Evolutionary conservation across 1,140 invertebrate species (phyloP), one percentile per base, ranked within the genome.

Genomic region (Philaenus spumarius): DNA sequence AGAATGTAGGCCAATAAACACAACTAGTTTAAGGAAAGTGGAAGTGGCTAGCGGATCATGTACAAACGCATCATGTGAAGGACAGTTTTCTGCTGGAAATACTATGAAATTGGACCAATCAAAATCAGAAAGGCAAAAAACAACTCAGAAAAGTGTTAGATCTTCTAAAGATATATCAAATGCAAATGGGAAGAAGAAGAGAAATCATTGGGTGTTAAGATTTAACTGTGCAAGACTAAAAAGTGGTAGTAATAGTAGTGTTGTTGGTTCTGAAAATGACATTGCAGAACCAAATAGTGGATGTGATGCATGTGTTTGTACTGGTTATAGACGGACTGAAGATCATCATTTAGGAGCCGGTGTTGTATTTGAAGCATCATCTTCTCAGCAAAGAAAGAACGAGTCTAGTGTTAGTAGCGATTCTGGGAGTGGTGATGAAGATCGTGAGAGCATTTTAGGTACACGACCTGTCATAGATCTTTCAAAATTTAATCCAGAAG

Each of bases 141-240:
- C 35, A 20, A 12, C 26, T 5, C 57, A 58, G n/a, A 58, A 59
- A 37, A 7, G 14, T 9, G 30, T 22, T 39, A 15, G 34, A 9
- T 23, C 22, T 20, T 11, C 43, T 19, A 60, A 59, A 56, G 54
- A 59, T 35, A 20, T 37, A 3, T 24, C 48, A 6, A 23, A 45
- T 17, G 30, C 34, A 19, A 57, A 37, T 54, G 51, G 55, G 39
- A 67, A 68, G 60, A 82, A 82, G 62, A 81, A 81, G 62, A 75
- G 76, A 22, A 77, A 76, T 45, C 79, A 80, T 68, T 82, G 81
- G 81, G 78, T 78, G n/a, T 65, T 81, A 58, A 80, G 80, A 65
- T 80, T 82, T 62, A 80, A 80, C 62, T 81, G 76, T 63, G 73
- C 77, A 2, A 79, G 80, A 51, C 78, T 75, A 40, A 80, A 80